A percentile compares a stretch with the other conserved stretches of the same genome.
phyloP scores from a whole-genome alignment of 2,888 invertebrate species.

The Lysandra coridon region DNA sequence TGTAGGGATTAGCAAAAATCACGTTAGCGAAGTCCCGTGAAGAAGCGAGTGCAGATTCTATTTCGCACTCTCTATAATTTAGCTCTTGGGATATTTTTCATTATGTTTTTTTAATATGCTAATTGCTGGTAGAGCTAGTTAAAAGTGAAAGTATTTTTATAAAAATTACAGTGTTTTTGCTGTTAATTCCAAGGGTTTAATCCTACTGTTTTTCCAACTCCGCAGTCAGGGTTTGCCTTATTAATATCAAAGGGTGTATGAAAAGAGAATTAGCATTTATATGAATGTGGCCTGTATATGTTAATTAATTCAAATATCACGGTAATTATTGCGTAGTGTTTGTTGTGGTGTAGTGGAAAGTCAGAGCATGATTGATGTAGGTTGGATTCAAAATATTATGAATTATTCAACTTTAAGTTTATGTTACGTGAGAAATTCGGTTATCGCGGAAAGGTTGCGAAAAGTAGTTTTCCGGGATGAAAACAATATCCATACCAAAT shows the following conservation, averaged over 20 bases:
- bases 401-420: not conserved
- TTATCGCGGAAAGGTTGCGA: no score
- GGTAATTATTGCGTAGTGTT: constrained; percentile 11
- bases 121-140: not conserved
- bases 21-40: no score
- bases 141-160: not conserved
- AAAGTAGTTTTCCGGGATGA: no score
- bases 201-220: not conserved
- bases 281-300: not conserved
- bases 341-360: not conserved
- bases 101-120: not conserved
- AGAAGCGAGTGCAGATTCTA: no score
- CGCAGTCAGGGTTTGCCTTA: not conserved
- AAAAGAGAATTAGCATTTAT: not conserved
- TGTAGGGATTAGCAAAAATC: no score
- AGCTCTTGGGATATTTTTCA: no score
- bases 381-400: not conserved
- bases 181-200: not conserved
- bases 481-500: no score
- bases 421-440: not conserved
- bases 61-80: no score
- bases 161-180: not conserved
- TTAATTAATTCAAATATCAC: constrained; percentile 3
- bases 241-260: not conserved
- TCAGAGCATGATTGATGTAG: not conserved